Conservation (phyloP, 2,113 vertebrate species). For the Willisornis vidua region DNA sequence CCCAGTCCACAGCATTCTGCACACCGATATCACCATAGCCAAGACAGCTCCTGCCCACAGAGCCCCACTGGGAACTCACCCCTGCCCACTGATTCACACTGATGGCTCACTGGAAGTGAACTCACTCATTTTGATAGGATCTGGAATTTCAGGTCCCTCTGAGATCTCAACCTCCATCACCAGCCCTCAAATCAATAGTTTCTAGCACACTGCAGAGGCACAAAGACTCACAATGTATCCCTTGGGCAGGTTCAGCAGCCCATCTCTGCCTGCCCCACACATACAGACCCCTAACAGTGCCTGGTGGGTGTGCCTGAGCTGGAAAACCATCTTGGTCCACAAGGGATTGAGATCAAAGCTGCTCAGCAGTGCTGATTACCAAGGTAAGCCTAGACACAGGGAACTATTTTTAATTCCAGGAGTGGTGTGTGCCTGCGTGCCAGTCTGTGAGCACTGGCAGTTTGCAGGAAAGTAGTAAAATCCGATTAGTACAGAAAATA, state of each 20-base stretch:
- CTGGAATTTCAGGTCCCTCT: not conserved
- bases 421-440: not conserved
- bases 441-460: not conserved
- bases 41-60: not conserved
- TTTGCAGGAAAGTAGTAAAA: constrained; percentile 16
- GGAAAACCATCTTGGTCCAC: rapidly evolving
- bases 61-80: not conserved
- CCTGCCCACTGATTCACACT: rapidly evolving
- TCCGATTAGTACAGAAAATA: not conserved
- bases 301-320: not conserved
- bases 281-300: rapidly evolving
- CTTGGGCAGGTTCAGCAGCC: not conserved
- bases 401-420: constrained; percentile 34
- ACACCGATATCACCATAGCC: not conserved
- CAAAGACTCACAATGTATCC: rapidly evolving
- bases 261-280: not conserved
- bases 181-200: not conserved
- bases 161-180: not conserved
- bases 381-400: not conserved
- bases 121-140: not conserved
- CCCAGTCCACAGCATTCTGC: rapidly evolving
- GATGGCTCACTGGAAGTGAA: not conserved
- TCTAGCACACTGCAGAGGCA: not conserved
- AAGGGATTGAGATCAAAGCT: not conserved
- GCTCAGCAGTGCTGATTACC: not conserved